Evolutionary conservation across 2,797 vertebrate species (phyloP).

Genomic region (Mionectes olivaceus): DNA sequence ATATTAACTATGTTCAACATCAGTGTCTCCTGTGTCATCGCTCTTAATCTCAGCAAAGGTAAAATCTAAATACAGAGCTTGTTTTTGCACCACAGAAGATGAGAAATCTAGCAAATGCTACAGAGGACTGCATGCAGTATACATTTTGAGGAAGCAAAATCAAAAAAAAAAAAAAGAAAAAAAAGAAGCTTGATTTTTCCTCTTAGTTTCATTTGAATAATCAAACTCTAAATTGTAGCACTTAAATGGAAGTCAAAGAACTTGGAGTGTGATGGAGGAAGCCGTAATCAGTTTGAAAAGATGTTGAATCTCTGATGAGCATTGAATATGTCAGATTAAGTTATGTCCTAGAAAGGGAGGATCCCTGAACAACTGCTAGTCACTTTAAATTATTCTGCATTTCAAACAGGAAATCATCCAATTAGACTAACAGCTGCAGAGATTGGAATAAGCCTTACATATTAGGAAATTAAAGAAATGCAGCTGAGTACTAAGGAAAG

Average conservation of each 20-base stretch:
- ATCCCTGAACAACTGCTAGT: conserved; percentile 69
- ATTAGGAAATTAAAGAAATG: conserved; percentile 58
- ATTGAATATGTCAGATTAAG: conserved; percentile 61
- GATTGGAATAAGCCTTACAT: conserved; percentile 48
- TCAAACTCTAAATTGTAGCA: conserved; percentile 46
- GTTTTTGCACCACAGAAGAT: not conserved
- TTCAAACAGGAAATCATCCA: conserved; percentile 77
- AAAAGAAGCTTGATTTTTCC: not conserved
- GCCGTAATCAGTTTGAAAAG: conserved; percentile 64
- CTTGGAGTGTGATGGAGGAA: conserved; percentile 36
- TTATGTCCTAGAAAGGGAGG: conserved; percentile 67
- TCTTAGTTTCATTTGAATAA: conserved; percentile 56
- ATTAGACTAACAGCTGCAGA: conserved; percentile 70
- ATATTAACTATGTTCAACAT: not conserved
- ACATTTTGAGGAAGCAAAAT: not conserved
- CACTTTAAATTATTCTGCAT: conserved; percentile 73
- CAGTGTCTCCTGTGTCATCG: not conserved
- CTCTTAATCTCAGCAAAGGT: not conserved
- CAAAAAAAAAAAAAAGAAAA: not conserved
- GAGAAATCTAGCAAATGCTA: not conserved
- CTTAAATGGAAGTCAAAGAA: conserved; percentile 53
- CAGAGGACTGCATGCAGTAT: not conserved
- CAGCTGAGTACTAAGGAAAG: conserved; percentile 14
- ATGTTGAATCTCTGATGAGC: conserved; percentile 64
- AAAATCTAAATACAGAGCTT: not conserved